Evolutionary conservation across 2,797 vertebrate genomes (phyloP).

Genomic region (Diceros bicornis): DNA sequence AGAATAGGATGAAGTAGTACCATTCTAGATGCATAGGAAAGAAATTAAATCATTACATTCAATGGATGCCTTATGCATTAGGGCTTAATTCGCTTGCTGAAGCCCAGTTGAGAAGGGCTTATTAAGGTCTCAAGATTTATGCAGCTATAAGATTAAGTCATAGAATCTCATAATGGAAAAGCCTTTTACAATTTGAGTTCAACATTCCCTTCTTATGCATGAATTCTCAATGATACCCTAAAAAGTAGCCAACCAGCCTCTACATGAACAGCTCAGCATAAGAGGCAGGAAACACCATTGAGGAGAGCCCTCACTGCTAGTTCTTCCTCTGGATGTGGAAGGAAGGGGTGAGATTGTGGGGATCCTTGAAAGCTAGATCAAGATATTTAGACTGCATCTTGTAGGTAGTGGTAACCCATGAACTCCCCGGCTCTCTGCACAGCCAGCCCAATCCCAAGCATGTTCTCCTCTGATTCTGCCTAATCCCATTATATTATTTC

Average conservation of each 20-base stretch:
- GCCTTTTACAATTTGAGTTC: neutral
- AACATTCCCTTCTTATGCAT: neutral
- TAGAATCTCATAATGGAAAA: neutral
- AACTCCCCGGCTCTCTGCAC: neutral
- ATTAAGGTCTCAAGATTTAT: neutral
- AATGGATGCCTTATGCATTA: neutral
- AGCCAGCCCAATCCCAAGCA: neutral
- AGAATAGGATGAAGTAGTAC: neutral
- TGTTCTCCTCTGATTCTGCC: neutral
- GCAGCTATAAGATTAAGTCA: neutral
- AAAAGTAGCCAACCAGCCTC: neutral
- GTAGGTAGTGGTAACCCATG: neutral
- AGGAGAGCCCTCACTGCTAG: neutral
- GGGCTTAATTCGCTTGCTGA: neutral
- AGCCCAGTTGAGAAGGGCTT: neutral
- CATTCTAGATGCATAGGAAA: neutral
- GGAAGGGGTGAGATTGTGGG: neutral
- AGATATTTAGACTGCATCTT: neutral
- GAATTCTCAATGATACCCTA: neutral
- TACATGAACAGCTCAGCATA: neutral
- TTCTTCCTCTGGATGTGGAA: neutral
- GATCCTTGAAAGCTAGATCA: neutral
- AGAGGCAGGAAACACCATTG: neutral
- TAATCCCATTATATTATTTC: neutral
- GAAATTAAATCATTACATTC: neutral